Conservation (phyloP, 1,140 invertebrate species). For the Rhyacophila brunnea region DNA sequence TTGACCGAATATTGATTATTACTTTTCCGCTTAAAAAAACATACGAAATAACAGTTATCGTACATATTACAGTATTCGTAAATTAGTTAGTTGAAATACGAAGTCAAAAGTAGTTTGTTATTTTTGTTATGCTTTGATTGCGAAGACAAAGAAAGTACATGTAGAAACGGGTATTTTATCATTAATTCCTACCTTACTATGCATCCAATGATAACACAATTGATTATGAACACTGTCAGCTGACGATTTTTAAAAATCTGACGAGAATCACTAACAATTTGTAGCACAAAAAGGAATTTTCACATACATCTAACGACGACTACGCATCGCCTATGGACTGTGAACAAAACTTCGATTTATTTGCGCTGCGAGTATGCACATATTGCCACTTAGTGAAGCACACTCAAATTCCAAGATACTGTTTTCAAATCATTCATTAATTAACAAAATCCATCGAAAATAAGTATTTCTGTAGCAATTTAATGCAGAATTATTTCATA, state of each 20-base stretch:
- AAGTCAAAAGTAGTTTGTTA: background rate
- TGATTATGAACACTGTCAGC: constrained; percentile 15
- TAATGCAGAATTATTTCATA: too few relatives aligned
- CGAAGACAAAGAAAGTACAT: constrained; percentile 16
- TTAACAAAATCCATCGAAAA: too few relatives aligned
- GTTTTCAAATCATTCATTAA: too few relatives aligned
- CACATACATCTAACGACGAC: background rate
- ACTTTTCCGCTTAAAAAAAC: background rate
- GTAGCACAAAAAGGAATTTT: constrained; percentile 21
- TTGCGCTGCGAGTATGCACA: constrained; percentile 8
- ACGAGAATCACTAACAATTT: constrained; percentile 9
- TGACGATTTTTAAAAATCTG: constrained; percentile 3
- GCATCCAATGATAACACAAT: constrained; percentile 14
- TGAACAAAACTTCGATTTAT: constrained; percentile 20
- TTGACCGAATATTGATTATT: constrained; percentile 25
- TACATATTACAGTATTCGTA: background rate
- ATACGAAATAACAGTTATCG: background rate
- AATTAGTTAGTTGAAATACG: background rate
- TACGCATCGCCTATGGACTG: constrained; percentile 13
- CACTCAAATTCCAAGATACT: background rate
- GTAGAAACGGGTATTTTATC: background rate
- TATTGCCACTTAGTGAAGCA: constrained; percentile 11
- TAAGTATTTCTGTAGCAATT: too few relatives aligned
- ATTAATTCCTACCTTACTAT: constrained; percentile 14
- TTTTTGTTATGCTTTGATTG: constrained; percentile 4